These are phyloP conservation scores for Geophilus truncorum DNA, from an alignment of 2,888 invertebrate species.

Conservation along the genomic window DNA sequence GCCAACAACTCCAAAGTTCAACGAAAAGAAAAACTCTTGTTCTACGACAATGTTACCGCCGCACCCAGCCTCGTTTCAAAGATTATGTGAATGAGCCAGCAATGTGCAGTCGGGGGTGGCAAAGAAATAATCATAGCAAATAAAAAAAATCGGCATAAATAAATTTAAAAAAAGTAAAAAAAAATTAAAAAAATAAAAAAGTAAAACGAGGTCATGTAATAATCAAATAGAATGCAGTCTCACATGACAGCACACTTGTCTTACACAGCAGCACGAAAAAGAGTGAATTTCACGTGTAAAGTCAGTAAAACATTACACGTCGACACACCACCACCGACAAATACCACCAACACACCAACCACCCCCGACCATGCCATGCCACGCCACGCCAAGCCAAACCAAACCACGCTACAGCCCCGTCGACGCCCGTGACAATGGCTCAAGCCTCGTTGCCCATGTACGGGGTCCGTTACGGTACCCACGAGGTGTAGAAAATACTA, in stretches of 20 bases:
- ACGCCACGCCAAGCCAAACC: not conserved
- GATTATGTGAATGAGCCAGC: constrained; percentile 6
- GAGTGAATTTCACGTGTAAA: not conserved
- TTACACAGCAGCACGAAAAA: not conserved
- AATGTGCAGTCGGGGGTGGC: not conserved
- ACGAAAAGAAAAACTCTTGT: not conserved
- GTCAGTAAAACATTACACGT: not conserved
- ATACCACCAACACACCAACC: constrained; percentile 6
- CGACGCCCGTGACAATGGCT: constrained; percentile 16
- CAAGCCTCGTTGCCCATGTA: not conserved
- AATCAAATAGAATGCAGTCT: not conserved
- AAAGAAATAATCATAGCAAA: not conserved
- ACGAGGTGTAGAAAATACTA: not conserved
- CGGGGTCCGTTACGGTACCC: not conserved
- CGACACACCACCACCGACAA: not conserved
- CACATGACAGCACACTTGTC: not conserved
- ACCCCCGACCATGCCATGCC: constrained; percentile 7
- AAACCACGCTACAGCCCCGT: constrained; percentile 15
- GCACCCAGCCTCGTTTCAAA: not conserved
- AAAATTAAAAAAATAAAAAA: not conserved
- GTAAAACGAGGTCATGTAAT: not conserved
- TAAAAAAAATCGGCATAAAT: not conserved
- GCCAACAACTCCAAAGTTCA: constrained; percentile 20
- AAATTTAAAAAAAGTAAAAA: not conserved
- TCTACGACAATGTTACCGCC: not conserved